Evolutionary conservation across 2,797 vertebrate genomes (phyloP).

Genomic region (Lycodopsis pacificus): DNA sequence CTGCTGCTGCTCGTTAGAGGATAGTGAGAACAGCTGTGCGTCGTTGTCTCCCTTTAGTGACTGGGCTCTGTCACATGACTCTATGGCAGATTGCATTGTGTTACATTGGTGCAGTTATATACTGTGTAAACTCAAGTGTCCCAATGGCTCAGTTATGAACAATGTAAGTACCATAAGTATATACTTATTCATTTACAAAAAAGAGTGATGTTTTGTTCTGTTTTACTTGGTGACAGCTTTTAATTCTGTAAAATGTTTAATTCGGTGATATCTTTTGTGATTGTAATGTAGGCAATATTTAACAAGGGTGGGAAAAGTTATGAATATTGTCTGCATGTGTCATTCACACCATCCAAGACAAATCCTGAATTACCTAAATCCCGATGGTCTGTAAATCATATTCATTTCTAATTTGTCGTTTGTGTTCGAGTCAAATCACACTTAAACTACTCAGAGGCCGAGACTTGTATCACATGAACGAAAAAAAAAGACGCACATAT

Average conservation of each 20-base stretch:
- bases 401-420: neutral
- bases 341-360: neutral
- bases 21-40: conserved; percentile 6
- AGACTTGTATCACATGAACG: neutral
- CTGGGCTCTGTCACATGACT: neutral
- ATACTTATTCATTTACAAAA: neutral
- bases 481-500: neutral
- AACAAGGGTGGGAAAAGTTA: neutral
- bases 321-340: neutral
- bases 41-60: neutral
- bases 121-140: neutral
- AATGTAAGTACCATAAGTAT: neutral
- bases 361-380: neutral
- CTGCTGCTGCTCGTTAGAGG: neutral
- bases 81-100: neutral
- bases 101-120: neutral
- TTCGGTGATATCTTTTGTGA: neutral
- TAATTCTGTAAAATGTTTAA: neutral
- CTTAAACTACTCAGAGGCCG: neutral
- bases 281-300: neutral
- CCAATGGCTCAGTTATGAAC: neutral
- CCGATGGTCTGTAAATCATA: neutral
- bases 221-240: neutral
- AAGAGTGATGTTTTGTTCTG: neutral
- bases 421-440: neutral